Evolutionary conservation across 2,113 vertebrate genomes (phyloP).

Genomic region (Perccottus glenii): DNA sequence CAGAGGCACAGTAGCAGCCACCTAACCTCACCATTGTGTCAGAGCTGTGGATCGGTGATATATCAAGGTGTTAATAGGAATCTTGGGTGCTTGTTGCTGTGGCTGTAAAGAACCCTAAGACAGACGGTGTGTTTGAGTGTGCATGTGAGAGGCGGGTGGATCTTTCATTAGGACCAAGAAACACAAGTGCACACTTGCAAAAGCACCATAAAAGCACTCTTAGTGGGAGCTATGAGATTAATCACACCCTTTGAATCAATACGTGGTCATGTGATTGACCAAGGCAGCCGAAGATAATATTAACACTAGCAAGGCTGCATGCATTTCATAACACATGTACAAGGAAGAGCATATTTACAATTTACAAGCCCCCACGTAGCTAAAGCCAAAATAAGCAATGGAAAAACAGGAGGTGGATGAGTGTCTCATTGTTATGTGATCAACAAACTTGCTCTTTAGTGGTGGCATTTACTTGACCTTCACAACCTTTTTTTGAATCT

Average conservation of each 20-base stretch:
- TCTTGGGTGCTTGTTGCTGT: conserved; percentile 54
- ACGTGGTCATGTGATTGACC: conserved; percentile 28
- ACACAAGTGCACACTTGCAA: conserved; percentile 42
- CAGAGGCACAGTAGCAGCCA: conserved; percentile 48
- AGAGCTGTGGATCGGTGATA: conserved; percentile 40
- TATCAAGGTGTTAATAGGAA: conserved; percentile 69
- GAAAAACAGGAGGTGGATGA: conserved; percentile 2
- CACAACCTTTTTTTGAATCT: conserved; percentile 39
- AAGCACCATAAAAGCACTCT: conserved; percentile 40
- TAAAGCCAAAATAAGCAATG: conserved; percentile 10
- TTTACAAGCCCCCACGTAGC: neutral
- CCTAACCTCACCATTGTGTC: conserved; percentile 7
- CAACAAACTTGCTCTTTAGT: conserved; percentile 64
- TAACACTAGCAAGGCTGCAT: neutral
- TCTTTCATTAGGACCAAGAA: conserved; percentile 45
- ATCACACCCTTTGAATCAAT: conserved; percentile 57
- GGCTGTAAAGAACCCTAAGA: conserved; percentile 63
- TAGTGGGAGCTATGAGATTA: conserved; percentile 35
- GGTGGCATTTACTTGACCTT: conserved; percentile 73
- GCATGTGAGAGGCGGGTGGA: neutral
- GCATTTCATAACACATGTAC: conserved; percentile 4
- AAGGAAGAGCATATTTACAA: conserved; percentile 3
- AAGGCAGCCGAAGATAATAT: neutral
- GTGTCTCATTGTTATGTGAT: conserved; percentile 54
- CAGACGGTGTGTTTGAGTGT: conserved; percentile 22